Percentiles rank a stretch among this genome's conserved stretches.
phyloP scores from a whole-genome alignment of 2,888 invertebrate genomes.

The Barypeithes pellucidus region DNA sequence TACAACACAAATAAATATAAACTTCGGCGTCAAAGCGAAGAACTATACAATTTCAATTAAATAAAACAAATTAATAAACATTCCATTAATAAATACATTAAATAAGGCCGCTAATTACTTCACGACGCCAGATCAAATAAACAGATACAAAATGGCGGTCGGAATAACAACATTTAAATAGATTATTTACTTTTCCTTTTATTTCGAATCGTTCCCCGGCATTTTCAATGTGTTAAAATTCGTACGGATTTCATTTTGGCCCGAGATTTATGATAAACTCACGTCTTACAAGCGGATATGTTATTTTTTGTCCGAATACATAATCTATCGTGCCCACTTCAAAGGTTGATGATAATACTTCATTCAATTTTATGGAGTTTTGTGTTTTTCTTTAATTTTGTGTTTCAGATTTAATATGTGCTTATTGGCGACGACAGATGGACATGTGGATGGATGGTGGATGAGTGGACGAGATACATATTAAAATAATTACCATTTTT shows the following conservation, averaged over 20 bases:
- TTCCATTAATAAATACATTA: conserved; percentile 69
- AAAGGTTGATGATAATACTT: conserved; percentile 49
- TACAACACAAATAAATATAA: conserved; percentile 37
- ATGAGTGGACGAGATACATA: no score
- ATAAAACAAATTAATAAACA: conserved; percentile 68
- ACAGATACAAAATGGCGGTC: conserved; percentile 58
- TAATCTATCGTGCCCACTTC: conserved; percentile 38
- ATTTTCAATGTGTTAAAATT: conserved; percentile 39
- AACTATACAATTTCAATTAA: conserved; percentile 56
- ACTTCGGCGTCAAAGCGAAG: conserved; percentile 36
- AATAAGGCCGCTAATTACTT: conserved; percentile 66
- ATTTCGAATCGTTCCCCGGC: conserved; percentile 39
- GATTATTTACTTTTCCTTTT: conserved; percentile 48
- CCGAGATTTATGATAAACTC: conserved; percentile 45
- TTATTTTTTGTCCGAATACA: conserved; percentile 40
- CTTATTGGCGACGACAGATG: conserved; percentile 10
- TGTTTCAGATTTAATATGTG: conserved; percentile 30
- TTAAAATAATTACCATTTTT: no score
- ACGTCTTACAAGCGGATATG: conserved; percentile 22
- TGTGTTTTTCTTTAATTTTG: conserved; percentile 46
- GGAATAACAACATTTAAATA: conserved; percentile 46
- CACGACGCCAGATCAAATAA: conserved; percentile 69
- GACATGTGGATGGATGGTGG: no score
- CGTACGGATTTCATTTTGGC: conserved; percentile 18
- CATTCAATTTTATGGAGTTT: conserved; percentile 48